phyloP scores from a whole-genome alignment of 2,113 vertebrate species.

The Brienomyrus brachyistius region DNA sequence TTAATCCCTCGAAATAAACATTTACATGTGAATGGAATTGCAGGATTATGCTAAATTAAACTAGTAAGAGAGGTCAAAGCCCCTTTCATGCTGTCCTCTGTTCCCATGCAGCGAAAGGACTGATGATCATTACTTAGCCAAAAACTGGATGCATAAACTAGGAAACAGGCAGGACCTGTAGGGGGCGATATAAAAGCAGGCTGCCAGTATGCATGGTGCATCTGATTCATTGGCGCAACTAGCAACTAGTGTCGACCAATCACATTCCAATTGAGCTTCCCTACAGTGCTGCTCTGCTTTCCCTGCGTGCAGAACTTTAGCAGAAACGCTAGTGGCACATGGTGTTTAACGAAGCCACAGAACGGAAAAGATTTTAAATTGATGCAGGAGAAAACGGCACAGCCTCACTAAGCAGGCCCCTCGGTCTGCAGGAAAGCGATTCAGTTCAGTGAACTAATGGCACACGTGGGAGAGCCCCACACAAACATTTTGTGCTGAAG shows the following conservation, averaged over 20 bases:
- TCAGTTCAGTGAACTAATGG: background rate
- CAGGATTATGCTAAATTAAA: background rate
- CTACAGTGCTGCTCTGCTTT: conserved; percentile 24
- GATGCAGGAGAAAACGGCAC: background rate
- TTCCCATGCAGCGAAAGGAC: background rate
- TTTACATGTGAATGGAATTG: background rate
- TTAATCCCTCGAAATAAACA: background rate
- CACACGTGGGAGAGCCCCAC: background rate
- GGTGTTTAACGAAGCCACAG: background rate
- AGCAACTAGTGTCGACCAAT: conserved; percentile 24
- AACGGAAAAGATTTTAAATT: background rate
- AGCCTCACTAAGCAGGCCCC: background rate
- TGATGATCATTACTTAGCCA: background rate
- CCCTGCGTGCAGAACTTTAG: conserved; percentile 16
- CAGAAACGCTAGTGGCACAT: background rate
- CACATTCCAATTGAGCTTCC: conserved; percentile 39
- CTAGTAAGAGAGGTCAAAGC: background rate
- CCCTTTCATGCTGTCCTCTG: background rate
- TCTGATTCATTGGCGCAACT: conserved; percentile 29
- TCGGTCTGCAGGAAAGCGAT: background rate
- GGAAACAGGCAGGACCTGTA: background rate
- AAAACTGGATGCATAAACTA: background rate
- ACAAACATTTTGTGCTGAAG: background rate
- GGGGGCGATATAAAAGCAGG: background rate
- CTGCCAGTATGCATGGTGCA: conserved; percentile 28